Evolutionary conservation across 2,888 invertebrate genomes (phyloP), one percentile per base, ranked within the genome.

Genomic region (Andrena marginata): DNA sequence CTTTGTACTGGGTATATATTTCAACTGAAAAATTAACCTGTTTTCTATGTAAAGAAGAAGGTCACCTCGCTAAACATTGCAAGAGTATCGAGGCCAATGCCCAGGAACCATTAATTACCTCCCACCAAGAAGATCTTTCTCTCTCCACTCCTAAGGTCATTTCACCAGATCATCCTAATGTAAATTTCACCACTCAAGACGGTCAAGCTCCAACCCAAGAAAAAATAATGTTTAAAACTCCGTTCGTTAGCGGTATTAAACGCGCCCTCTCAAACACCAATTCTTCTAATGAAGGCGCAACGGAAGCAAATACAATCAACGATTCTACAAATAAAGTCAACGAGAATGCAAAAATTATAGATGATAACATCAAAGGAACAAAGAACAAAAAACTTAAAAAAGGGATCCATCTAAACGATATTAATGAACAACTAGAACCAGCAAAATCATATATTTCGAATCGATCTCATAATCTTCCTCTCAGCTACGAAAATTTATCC

Each of bases 11-110:
- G 59, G 0, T 59, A 29, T 56, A 56, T 23, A 13, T 56, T 29
- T 59, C 60, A 31, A 60, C 31, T 16, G 60, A 31, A 16, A 60
- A 60, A 60, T 31, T 60, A 16, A 16, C 60, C n/a, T 60, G 60
- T 7, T 60, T 60, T 3, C 31, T 33, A 3, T 60, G 33, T n/a
- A 60, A 60, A 31, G 60, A 31, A 7, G 60, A 60, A 33, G 60
- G 33, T 2, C 60, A 60, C n/a, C 60, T 60, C 6, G 60, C 31
- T 16, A 60, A 60, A 31, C 6, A 31, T 31, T 60, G 60, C 7
- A 60, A 60, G 31, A 60, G 2, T 31, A 60, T 2, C 2, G 33
- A 31, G 7, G 7, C 16, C 16, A 31, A 16, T 8, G 16, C 0
- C 4, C 13, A 6, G 0, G 31, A 59, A 59, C 6, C 29, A 29